Percentiles rank a stretch among this genome's conserved stretches.
phyloP scores from a whole-genome alignment of 1,140 invertebrate genomes.

The Drosophila parvula region DNA sequence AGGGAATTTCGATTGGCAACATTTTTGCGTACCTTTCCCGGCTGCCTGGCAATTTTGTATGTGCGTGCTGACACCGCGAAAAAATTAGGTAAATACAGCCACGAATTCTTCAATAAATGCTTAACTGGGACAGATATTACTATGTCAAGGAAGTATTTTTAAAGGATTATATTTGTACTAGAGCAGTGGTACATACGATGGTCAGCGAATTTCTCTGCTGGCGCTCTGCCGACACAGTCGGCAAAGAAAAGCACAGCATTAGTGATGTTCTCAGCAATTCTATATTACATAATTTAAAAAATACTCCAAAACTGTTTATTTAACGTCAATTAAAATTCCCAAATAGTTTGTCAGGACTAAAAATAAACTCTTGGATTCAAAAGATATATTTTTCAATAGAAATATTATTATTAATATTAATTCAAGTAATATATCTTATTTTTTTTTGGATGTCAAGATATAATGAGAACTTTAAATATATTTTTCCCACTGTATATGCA shows the following conservation, averaged over 20 bases:
- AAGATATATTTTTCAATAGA: background rate
- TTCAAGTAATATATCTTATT: background rate
- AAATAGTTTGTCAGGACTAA: background rate
- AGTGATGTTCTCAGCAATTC: no score
- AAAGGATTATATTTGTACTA: background rate
- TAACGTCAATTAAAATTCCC: background rate
- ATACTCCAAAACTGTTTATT: background rate
- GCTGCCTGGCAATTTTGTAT: slow-evolving; percentile 42
- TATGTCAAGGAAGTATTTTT: background rate
- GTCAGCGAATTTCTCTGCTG: no score
- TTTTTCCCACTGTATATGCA: slow-evolving; percentile 1
- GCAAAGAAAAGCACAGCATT: no score
- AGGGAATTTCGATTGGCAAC: slow-evolving; percentile 75
- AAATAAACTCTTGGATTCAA: background rate
- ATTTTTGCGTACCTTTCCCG: slow-evolving; percentile 76
- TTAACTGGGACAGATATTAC: no score
- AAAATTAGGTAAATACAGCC: background rate
- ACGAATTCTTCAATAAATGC: background rate
- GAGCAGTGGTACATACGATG: no score
- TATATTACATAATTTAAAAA: no score
- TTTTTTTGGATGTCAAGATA: background rate
- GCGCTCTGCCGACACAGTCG: no score
- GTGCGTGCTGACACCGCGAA: slow-evolving; percentile 3
- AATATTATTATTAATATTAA: background rate
- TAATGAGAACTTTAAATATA: background rate